Base-by-base conservation (phyloP, 2,113 vertebrate genomes). In the Paraplagusia blochii region DNA sequence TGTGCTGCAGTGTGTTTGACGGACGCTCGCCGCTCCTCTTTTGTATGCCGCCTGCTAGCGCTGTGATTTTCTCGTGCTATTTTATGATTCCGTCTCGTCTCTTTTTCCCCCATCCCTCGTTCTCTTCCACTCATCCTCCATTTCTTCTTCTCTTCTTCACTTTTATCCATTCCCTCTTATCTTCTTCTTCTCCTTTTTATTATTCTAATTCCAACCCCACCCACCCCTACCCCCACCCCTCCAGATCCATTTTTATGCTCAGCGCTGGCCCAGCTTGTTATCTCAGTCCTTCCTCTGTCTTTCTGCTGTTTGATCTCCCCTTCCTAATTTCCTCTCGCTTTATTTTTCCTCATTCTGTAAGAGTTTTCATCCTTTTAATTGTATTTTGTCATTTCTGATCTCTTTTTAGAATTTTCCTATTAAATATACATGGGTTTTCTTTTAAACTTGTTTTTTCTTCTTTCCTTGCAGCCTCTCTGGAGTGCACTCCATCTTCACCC, bases 401-500 rank as follows among this genome's bases (percentile, higher is more conserved):
- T 7, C 51, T 29, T 8, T 33, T 19, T 35, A 9, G 44, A 40
- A 34, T 53, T 57, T 52, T 34, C 7, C 48, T 34, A 17, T 55
- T 39, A 58, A 34, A 46, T 5, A 54, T 16, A 46, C 36, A 38
- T 53, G 16, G 8, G 9, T 39, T 63, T 1, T 69, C 8, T 69
- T 9, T 54, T 66, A 8, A n/a, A 13, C 40, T 9, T 4, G 4
- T 15, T 15, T 8, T 11, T 70, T 42, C 9, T 79, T 4, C 68
- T 42, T 42, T 60, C 53, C 51, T 66, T 72, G 54, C 86, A 92
- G 91, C 86, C 13, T 92, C 91, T 19, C 79, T 91, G 87, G 91
- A 92, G 85, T 90, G 88, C 77, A 75, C 81, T 38, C 89, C 90
- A 1, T 89, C 88, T 69, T 92, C 90, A 17, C 88, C 90, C 56